Percentiles rank a stretch among this genome's conserved stretches.
These are phyloP conservation scores for Noturus placidus DNA, from an alignment of 2,113 vertebrate genomes.

Conservation along the genomic window DNA sequence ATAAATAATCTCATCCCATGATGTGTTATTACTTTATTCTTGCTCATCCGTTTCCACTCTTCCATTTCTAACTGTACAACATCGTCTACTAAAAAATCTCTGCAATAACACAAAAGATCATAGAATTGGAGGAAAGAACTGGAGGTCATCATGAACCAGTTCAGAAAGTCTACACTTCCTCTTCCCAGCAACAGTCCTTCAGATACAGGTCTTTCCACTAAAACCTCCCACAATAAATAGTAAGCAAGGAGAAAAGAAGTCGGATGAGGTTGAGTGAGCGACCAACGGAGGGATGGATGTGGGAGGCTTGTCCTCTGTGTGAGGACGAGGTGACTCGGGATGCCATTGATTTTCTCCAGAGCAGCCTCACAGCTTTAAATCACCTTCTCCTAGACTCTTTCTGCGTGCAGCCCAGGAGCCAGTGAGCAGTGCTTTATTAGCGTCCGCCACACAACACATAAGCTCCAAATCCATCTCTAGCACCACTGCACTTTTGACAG, in stretches of 20 bases:
- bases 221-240: not conserved
- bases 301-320: constrained; percentile 29
- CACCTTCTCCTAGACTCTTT: constrained; percentile 39
- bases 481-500: constrained; percentile 23
- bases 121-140: not conserved
- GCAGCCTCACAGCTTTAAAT: constrained; percentile 58
- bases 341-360: constrained; percentile 59
- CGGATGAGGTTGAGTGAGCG: constrained; percentile 21
- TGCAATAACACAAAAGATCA: not conserved
- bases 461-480: constrained; percentile 39
- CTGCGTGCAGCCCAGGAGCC: constrained; percentile 6
- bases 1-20: constrained; percentile 23
- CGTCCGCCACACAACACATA: constrained; percentile 16
- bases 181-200: constrained; percentile 18
- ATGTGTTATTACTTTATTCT: constrained; percentile 2
- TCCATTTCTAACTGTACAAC: not conserved
- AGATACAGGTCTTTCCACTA: not conserved
- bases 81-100: not conserved
- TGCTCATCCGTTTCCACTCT: not conserved
- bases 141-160: not conserved
- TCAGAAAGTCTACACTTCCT: not conserved
- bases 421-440: constrained; percentile 43
- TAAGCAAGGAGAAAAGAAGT: constrained; percentile 36
- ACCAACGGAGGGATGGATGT: constrained; percentile 30
- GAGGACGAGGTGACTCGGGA: constrained; percentile 59